Evolutionary conservation across 2,797 vertebrate genomes (phyloP).

Genomic region (Borostomias antarcticus): DNA sequence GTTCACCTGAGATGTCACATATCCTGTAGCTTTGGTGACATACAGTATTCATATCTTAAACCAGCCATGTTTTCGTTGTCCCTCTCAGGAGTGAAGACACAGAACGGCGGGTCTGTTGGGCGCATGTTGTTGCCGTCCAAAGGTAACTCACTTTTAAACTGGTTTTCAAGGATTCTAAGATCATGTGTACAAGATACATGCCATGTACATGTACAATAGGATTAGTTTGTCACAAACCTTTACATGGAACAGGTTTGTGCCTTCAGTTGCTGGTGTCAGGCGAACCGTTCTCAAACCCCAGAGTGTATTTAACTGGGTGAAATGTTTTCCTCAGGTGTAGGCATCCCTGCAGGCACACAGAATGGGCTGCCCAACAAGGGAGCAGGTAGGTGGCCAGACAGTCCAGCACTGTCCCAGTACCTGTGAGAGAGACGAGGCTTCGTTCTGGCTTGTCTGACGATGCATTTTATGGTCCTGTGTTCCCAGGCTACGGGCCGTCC

Average conservation of each 20-base stretch:
- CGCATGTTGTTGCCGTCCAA: slow-evolving; percentile 60
- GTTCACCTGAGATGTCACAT: too few species aligned
- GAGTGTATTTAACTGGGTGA: background rate
- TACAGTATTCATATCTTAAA: background rate
- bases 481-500: slow-evolving; percentile 25
- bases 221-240: background rate
- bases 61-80: background rate
- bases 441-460: background rate
- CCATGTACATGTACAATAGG: background rate
- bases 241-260: too few species aligned
- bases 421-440: too few species aligned
- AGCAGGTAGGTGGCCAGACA: slow-evolving; percentile 56
- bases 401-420: too few species aligned
- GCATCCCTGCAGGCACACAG: slow-evolving; percentile 43
- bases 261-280: too few species aligned
- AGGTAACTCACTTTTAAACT: slow-evolving; percentile 28
- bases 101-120: slow-evolving; percentile 43
- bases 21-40: too few species aligned
- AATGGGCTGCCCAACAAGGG: slow-evolving; percentile 60
- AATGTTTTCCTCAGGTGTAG: slow-evolving; percentile 51
- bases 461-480: background rate
- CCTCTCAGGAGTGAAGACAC: slow-evolving; percentile 57
- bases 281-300: slow-evolving; percentile 9
- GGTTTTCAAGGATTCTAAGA: too few species aligned
- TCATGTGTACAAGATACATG: too few species aligned